Evolutionary conservation across 2,113 vertebrate species (phyloP).

Genomic region (Ranitomeya variabilis): DNA sequence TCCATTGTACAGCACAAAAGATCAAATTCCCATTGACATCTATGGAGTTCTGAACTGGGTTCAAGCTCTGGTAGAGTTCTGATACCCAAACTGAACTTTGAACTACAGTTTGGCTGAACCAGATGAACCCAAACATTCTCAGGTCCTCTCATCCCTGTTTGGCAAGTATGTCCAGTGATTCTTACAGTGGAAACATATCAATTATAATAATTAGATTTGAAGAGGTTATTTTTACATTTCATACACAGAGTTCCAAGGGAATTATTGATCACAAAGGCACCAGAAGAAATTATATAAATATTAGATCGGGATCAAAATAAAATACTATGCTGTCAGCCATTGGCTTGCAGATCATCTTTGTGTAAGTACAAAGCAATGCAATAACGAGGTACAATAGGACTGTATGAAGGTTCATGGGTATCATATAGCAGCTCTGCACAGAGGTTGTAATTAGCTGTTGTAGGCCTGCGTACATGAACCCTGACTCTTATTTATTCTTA

Average conservation of each 20-base stretch:
- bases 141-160: no score
- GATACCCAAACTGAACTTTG: no score
- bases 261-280: neutral
- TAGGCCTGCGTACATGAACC: neutral
- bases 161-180: no score
- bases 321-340: neutral
- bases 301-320: neutral
- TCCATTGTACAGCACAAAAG: no score
- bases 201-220: neutral
- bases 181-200: neutral
- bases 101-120: no score
- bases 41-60: no score
- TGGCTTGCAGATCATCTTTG: neutral
- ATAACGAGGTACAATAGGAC: neutral
- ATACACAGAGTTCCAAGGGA: neutral
- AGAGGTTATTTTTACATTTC: neutral
- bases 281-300: slow-evolving; percentile 9
- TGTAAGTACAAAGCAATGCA: neutral
- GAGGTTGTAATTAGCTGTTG: neutral
- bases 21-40: no score
- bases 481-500: neutral
- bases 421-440: neutral
- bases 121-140: no score
- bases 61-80: no score
- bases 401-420: neutral